Evolutionary conservation across 2,888 invertebrate genomes (phyloP).

Genomic region (Noctua pronuba): DNA sequence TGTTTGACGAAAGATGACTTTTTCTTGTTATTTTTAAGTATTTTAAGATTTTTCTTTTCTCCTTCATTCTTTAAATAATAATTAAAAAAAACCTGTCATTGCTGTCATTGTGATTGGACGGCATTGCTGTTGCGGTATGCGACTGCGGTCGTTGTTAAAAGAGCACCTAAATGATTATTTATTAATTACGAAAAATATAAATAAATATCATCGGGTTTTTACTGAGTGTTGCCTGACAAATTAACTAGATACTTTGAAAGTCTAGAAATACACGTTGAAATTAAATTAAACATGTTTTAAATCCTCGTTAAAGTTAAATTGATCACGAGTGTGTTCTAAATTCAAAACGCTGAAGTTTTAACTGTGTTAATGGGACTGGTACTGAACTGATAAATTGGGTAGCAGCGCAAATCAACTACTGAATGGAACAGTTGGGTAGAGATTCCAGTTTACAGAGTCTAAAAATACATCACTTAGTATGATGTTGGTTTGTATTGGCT

Average conservation of each 20-base stretch:
- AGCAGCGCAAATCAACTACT: conserved; percentile 25
- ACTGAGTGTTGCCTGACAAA: background rate
- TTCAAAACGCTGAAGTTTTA: conserved; percentile 52
- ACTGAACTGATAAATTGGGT: conserved; percentile 45
- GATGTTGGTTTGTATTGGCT: background rate
- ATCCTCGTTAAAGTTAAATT: conserved; percentile 50
- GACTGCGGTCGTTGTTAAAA: no score
- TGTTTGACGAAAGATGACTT: no score
- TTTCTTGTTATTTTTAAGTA: no score
- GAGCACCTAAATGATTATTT: background rate
- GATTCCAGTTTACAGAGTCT: background rate
- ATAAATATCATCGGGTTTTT: background rate
- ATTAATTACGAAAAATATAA: background rate
- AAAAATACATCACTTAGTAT: background rate
- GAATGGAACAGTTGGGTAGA: conserved; percentile 33
- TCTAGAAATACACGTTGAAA: conserved; percentile 10
- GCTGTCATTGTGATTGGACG: no score
- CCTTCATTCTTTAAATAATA: no score
- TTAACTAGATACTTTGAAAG: background rate
- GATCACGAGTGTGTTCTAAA: conserved; percentile 49
- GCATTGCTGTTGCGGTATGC: no score
- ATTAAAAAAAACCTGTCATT: no score
- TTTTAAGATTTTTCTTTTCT: no score
- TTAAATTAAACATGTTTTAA: conserved; percentile 37
- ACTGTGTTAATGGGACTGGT: conserved; percentile 45